Base-by-base conservation (phyloP, 2,888 invertebrate genomes). In the Leptinotarsa juncta region DNA sequence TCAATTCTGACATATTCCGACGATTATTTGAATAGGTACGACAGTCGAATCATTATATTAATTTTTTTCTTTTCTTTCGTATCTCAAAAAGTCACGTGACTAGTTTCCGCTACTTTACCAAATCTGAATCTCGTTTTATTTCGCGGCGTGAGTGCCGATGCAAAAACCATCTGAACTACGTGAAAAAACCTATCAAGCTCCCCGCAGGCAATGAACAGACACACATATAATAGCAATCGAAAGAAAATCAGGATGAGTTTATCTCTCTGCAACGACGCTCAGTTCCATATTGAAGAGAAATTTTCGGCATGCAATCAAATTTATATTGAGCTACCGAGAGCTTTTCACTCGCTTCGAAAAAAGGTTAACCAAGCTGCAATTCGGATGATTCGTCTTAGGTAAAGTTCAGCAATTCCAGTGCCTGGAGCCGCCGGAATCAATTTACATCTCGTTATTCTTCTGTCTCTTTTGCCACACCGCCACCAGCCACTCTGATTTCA, bases 401-500 rank as follows among this genome's bases (percentile, higher is more conserved):
- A 86, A 87, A 86, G 87, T 87, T 87, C 86, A 85, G 86, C 86
- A 86, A 86, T 87, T 86, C 85, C 84, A 83, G 81, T 82, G 84
- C 84, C 84, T 82, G 84, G 83, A 85, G 84, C 86, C 83, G 82
- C 84, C 84, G 83, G 86, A 87, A 87, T 87, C 86, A 87, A 87
- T 87, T 87, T 87, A 86, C 87, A 87, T 87, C 86, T 87, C 87
- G 86, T 87, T 87, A 87, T 86, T 85, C 83, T 81, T 82, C 80
- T 78, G 78, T 80, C 80, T 81, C 80, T 80, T 79, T 65, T 51
- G 50, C 53, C 68, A 65, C 79, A 75, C 78, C 78, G 74, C 76
- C 78, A 77, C 71, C 72, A 71, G 72, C 65, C 65, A 69, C 73
- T 69, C 70, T 71, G 73, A 76, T 76, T 76, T 69, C 62, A 72